phyloP scores from a whole-genome alignment of 2,797 vertebrate species.

The Echeneis naucrates region DNA sequence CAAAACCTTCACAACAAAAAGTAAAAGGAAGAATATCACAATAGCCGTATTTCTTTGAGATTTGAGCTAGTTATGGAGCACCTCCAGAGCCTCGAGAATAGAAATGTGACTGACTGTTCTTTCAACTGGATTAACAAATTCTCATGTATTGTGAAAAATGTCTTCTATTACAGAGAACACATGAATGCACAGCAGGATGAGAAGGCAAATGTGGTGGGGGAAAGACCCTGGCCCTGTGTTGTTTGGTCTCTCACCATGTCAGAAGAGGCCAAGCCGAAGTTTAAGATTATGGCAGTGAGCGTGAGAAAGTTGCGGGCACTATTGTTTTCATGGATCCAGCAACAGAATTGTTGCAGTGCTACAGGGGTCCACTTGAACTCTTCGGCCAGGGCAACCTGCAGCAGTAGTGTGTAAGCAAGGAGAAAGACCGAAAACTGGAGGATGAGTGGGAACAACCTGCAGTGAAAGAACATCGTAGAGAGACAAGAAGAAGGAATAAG shows the following conservation, averaged over 20 bases:
- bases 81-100: no score
- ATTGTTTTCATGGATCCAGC: conserved; percentile 87
- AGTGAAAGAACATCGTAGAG: not conserved
- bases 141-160: not conserved
- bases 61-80: not conserved
- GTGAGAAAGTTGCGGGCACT: conserved; percentile 82
- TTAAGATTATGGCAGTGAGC: conserved; percentile 78
- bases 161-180: no score
- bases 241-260: conserved; percentile 78
- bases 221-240: not conserved
- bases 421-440: conserved; percentile 80
- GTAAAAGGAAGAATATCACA: not conserved
- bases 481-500: not conserved
- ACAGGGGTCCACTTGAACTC: conserved; percentile 79
- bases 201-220: not conserved
- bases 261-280: conserved; percentile 78
- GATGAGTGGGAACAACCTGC: conserved; percentile 70
- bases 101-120: not conserved
- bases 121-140: not conserved
- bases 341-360: conserved; percentile 78
- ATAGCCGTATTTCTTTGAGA: not conserved
- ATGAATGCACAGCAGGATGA: not conserved
- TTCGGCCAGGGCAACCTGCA: conserved; percentile 81
- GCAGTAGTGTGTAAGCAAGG: conserved; percentile 78
- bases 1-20: not conserved